Conservation (phyloP, 1,140 invertebrate genomes). For the Cydia fagiglandana region DNA sequence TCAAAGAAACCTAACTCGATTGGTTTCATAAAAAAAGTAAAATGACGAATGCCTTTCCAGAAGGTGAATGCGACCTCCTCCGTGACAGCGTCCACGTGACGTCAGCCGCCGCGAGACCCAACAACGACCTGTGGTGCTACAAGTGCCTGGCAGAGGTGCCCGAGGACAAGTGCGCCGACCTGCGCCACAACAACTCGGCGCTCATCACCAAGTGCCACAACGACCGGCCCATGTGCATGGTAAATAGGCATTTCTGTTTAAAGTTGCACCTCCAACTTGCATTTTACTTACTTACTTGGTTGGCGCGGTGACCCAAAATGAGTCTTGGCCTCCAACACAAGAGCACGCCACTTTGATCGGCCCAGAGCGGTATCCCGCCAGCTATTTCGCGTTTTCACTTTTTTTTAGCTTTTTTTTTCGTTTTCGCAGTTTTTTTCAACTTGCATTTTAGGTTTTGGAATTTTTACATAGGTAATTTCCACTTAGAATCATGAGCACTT, state of each 20-base stretch:
- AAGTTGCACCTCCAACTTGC: no score
- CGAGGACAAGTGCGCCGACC: slow-evolving; percentile 84
- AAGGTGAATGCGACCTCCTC: slow-evolving; percentile 63
- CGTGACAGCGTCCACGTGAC: slow-evolving; percentile 85
- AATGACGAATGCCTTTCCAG: slow-evolving; percentile 41
- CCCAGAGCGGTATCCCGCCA: no score
- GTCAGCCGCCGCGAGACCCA: slow-evolving; percentile 85
- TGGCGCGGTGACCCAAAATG: no score
- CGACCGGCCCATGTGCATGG: slow-evolving; percentile 88
- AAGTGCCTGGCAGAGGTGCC: slow-evolving; percentile 87
- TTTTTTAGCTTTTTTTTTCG: no score
- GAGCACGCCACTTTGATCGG: no score
- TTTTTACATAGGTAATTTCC: no score
- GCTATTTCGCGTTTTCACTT: no score
- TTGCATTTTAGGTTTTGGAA: no score
- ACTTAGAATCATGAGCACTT: no score
- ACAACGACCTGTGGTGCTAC: slow-evolving; percentile 89
- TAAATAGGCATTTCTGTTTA: slow-evolving; percentile 59
- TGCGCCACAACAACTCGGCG: slow-evolving; percentile 80
- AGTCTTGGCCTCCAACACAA: no score
- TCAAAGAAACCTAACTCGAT: neutral
- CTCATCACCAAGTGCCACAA: slow-evolving; percentile 86
- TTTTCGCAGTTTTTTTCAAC: no score
- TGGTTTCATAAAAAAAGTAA: neutral
- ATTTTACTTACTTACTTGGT: no score